Conservation (phyloP, 37 sponge, comb jelly and placozoan genomes). For the Mnemiopsis leidyi region DNA sequence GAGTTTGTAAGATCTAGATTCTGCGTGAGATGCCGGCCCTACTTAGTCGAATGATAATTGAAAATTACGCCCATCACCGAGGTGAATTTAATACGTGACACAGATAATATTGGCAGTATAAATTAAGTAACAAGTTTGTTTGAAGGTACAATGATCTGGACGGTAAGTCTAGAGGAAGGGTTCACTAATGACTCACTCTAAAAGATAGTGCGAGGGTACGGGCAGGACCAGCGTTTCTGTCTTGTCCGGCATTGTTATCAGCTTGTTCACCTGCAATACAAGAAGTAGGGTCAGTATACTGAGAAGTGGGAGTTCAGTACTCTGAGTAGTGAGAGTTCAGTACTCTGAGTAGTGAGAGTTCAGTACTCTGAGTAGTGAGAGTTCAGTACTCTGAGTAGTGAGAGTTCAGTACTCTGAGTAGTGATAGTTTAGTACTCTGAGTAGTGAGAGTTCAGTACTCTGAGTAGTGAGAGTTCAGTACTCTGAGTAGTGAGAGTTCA, state of each 20-base stretch:
- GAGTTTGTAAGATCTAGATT: too few species aligned
- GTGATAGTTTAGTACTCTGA: too few species aligned
- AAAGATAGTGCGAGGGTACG: constrained; percentile 29
- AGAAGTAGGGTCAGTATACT: background rate
- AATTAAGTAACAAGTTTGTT: background rate
- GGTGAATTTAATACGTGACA: background rate
- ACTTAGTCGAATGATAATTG: background rate
- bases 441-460: too few species aligned
- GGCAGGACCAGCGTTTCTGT: constrained; percentile 22
- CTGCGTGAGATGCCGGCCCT: too few species aligned
- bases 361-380: too few species aligned
- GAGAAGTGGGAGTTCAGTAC: too few species aligned
- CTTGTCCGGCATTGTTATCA: constrained; percentile 40
- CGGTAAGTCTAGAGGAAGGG: background rate
- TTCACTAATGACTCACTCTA: constrained; percentile 8
- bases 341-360: too few species aligned
- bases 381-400: too few species aligned
- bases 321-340: background rate
- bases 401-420: too few species aligned
- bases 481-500: too few species aligned
- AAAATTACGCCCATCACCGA: background rate
- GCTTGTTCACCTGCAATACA: background rate
- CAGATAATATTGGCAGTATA: background rate
- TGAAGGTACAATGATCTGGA: background rate
- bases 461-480: too few species aligned